Base-by-base conservation (phyloP, 2,797 vertebrate genomes). In the Gadopsis bispinosus region DNA sequence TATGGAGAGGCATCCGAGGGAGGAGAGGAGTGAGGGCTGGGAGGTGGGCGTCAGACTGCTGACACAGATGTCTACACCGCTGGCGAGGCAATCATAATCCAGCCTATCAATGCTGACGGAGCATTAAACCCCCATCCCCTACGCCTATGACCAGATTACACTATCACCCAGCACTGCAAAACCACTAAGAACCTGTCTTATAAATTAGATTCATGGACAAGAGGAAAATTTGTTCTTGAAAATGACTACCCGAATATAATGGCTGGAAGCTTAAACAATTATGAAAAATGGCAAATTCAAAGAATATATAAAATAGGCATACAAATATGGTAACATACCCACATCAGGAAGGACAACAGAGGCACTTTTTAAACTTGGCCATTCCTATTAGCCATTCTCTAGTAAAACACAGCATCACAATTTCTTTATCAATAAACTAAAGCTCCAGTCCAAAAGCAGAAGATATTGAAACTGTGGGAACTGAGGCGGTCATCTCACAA, bases 21-120 rank as follows among this genome's bases (percentile, higher is more conserved):
- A 79, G 45, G 3, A 55, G 84, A 80, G 80, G 68, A 73, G 80
- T n/a, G 69, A 75, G 72, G 69, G 73, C 63, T 53, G 67, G 69
- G 69, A 58, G 80, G 88, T 83, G 17, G 77, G 79, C 48, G 80
- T 81, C 84, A 90, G 84, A 93, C 77, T 93, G 89, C 92, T 93
- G 91, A 94, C 93, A 93, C 81, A 89, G 87, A 90, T 61, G 79
- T 88, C 86, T 85, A 87, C 88, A 79, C 71, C 69, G 74, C 87
- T 77, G 74, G 87, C 83, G 83, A 86, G 84, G 81, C 85, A 82
- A 87, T 91, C 79, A 88, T 92, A 95, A 95, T 93, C 84, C 90
- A 83, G 92, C 85, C 81, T 60, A 86, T 89, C 91, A 88, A 68
- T 84, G 91, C 91, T 89, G 90, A 93, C 84, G 53, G 73, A 83